Percentiles rank a stretch among this genome's conserved stretches.
Evolutionary conservation across 2,113 vertebrate species (phyloP).

Genomic region (Eolophus roseicapilla): DNA sequence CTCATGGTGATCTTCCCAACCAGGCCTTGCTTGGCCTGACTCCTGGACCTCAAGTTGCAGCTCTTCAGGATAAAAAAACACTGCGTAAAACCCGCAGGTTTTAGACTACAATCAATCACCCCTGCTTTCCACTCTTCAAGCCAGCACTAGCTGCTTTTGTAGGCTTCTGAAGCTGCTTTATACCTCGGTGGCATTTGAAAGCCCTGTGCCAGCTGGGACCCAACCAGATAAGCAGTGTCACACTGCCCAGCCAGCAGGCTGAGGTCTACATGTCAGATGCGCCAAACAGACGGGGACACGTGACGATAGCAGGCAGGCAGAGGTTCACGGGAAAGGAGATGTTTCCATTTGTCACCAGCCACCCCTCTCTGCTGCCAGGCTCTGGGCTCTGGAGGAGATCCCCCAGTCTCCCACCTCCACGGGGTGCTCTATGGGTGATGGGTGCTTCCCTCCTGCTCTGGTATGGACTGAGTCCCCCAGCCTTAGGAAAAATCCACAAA

Average conservation of each 20-base stretch:
- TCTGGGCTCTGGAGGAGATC: neutral
- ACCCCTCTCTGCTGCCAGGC: neutral
- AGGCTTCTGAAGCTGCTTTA: neutral
- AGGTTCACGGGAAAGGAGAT: neutral
- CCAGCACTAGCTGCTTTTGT: neutral
- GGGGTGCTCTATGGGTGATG: rapidly evolving
- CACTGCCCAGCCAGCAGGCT: rapidly evolving
- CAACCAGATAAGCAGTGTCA: rapidly evolving
- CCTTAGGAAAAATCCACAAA: neutral
- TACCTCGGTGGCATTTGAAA: neutral
- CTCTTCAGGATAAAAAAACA: neutral
- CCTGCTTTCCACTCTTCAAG: neutral
- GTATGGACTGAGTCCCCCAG: rapidly evolving
- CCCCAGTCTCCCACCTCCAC: rapidly evolving
- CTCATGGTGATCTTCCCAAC: neutral
- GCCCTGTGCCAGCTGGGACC: neutral
- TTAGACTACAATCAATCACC: neutral
- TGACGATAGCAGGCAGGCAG: neutral
- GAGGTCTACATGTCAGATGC: neutral
- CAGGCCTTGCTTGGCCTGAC: neutral
- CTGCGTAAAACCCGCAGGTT: rapidly evolving
- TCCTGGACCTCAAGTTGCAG: neutral
- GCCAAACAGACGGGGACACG: rapidly evolving
- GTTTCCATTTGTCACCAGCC: neutral
- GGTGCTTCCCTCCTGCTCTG: rapidly evolving